Conservation (phyloP, 1,140 invertebrate genomes). For the Gyrodactylus salaris region DNA sequence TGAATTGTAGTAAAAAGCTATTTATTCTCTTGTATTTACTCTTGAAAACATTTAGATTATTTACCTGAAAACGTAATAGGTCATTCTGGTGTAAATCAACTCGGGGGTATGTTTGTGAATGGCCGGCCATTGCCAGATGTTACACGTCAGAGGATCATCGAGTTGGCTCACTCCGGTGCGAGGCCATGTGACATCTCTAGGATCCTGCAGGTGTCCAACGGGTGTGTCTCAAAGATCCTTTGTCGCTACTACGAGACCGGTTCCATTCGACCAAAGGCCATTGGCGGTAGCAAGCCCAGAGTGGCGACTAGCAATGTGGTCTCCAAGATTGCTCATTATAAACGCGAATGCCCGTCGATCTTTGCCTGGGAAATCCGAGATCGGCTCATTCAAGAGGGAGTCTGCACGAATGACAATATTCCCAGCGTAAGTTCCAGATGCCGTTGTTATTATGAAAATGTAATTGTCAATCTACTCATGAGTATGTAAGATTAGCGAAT, state of each 20-base stretch:
- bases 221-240: conserved; percentile 72
- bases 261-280: conserved; percentile 37
- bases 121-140: conserved; percentile 46
- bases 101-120: conserved; percentile 64
- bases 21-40: too few relatives aligned
- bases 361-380: conserved; percentile 88
- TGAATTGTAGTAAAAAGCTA: too few relatives aligned
- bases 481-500: too few relatives aligned
- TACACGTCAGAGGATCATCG: conserved; percentile 48
- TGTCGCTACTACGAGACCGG: conserved; percentile 29
- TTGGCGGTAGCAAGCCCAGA: conserved; percentile 61
- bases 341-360: conserved; percentile 73
- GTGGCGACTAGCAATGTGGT: conserved; percentile 88
- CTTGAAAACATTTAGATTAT: too few relatives aligned
- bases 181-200: conserved; percentile 67
- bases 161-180: conserved; percentile 56
- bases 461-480: too few relatives aligned
- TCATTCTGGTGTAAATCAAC: conserved; percentile 27
- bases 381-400: conserved; percentile 53
- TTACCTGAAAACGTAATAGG: background rate
- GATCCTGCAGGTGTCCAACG: conserved; percentile 60
- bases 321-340: conserved; percentile 60
- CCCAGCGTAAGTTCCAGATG: conserved; percentile 46
- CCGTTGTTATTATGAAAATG: too few relatives aligned
- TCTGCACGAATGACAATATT: conserved; percentile 84